These are phyloP conservation scores for Ciconia maguari DNA, from an alignment of 2,113 vertebrate species.

Conservation along the genomic window DNA sequence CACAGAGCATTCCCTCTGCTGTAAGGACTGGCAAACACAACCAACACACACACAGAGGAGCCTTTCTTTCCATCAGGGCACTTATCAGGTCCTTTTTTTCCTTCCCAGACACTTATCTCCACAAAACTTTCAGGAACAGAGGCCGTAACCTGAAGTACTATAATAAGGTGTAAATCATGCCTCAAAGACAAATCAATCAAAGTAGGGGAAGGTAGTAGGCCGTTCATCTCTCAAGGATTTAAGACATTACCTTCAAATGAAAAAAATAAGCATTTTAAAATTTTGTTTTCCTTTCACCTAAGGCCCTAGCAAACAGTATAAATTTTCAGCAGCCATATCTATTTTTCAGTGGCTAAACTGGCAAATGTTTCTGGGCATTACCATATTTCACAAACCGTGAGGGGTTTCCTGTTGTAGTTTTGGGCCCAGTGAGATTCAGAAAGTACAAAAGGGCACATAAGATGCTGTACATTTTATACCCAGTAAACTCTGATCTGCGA, in stretches of 20 bases:
- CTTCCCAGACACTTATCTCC: conserved; percentile 30
- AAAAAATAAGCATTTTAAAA: conserved; percentile 64
- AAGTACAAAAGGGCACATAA: conserved; percentile 67
- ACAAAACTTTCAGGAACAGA: conserved; percentile 58
- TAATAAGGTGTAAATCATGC: conserved; percentile 38
- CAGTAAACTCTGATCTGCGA: conserved; percentile 63
- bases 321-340: conserved; percentile 62
- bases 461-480: conserved; percentile 64
- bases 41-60: not conserved
- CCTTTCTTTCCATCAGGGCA: not conserved
- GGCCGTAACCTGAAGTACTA: conserved; percentile 54
- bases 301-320: conserved; percentile 47
- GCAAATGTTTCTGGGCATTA: conserved; percentile 55
- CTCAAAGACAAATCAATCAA: conserved; percentile 61
- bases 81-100: not conserved
- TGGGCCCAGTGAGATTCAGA: conserved; percentile 56
- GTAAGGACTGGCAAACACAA: not conserved
- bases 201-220: conserved; percentile 13
- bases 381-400: conserved; percentile 54
- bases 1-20: not conserved
- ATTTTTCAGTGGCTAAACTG: conserved; percentile 60
- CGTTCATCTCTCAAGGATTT: conserved; percentile 57
- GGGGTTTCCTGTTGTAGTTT: conserved; percentile 43
- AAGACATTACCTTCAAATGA: conserved; percentile 57
- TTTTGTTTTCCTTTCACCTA: conserved; percentile 58